Evolutionary conservation across 30 jellyfish, hydroid and myxozoan species (phyloP).

Genomic region (Aurelia coerulea): DNA sequence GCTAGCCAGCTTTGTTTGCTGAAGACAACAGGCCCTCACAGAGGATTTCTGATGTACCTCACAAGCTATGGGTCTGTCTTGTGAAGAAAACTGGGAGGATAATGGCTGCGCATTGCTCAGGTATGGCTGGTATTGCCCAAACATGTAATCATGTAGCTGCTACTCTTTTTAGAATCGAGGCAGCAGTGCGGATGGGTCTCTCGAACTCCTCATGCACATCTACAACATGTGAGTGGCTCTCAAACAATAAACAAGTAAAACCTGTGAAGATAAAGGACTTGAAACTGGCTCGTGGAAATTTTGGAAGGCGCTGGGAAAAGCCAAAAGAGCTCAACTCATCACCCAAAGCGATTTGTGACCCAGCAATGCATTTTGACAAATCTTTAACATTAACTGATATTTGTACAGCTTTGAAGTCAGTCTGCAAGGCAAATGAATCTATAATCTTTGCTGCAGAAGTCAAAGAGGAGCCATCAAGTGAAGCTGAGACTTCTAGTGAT

Average conservation of each 20-base stretch:
- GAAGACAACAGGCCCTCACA: no score
- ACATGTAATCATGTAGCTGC: constrained; percentile 11
- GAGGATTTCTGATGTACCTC: no score
- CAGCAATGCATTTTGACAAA: background rate
- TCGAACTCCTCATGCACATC: constrained; percentile 52
- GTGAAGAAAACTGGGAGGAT: no score
- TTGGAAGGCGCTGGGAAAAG: constrained; percentile 17
- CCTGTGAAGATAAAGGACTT: constrained; percentile 43
- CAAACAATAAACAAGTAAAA: constrained; percentile 23
- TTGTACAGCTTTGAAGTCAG: background rate
- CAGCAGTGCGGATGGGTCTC: constrained; percentile 44
- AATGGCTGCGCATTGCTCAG: no score
- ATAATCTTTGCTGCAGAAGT: no score
- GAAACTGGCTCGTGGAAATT: constrained; percentile 25
- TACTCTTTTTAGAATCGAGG: constrained; percentile 37
- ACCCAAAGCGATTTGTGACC: background rate
- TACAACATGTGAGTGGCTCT: constrained; percentile 28
- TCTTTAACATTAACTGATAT: background rate
- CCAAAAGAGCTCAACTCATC: no score
- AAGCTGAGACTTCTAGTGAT: no score
- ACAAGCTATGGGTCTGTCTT: no score
- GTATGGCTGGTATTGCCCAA: constrained; percentile 35
- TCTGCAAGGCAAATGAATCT: no score
- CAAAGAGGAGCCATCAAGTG: no score
- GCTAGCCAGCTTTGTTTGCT: no score